Evolutionary conservation across 2,797 vertebrate species (phyloP).

Genomic region (Enteromius viviparus): DNA sequence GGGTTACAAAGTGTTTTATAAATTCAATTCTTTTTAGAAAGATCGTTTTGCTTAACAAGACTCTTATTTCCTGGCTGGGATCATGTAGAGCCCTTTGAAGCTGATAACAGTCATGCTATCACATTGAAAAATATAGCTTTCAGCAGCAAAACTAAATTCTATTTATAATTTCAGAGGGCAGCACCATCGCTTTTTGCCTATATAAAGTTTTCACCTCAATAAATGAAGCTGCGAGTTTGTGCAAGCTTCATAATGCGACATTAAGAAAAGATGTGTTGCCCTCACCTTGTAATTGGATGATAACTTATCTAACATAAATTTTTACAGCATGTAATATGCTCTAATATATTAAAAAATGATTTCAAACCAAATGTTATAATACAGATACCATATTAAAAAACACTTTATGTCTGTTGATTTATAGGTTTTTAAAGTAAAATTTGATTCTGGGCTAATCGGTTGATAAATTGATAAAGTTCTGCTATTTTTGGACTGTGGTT

Average conservation of each 20-base stretch:
- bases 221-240: not conserved
- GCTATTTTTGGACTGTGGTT: not conserved
- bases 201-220: not conserved
- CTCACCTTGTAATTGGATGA: not conserved
- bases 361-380: not conserved
- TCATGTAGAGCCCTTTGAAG: too few relatives aligned
- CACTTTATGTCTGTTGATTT: not conserved
- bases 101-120: not conserved
- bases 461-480: not conserved
- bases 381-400: not conserved
- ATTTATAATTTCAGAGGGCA: not conserved
- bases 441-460: not conserved
- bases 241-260: not conserved
- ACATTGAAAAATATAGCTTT: not conserved
- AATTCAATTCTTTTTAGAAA: too few relatives aligned
- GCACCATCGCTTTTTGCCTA: not conserved
- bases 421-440: not conserved
- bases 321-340: not conserved
- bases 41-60: too few relatives aligned
- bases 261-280: not conserved
- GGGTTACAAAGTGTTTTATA: too few relatives aligned
- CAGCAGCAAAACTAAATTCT: not conserved
- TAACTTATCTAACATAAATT: not conserved
- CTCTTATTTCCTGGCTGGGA: too few relatives aligned
- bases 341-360: not conserved